Percentiles rank a stretch among this genome's conserved stretches.
Conservation (phyloP, 2,888 invertebrate genomes). For the Drosophila picticornis region DNA sequence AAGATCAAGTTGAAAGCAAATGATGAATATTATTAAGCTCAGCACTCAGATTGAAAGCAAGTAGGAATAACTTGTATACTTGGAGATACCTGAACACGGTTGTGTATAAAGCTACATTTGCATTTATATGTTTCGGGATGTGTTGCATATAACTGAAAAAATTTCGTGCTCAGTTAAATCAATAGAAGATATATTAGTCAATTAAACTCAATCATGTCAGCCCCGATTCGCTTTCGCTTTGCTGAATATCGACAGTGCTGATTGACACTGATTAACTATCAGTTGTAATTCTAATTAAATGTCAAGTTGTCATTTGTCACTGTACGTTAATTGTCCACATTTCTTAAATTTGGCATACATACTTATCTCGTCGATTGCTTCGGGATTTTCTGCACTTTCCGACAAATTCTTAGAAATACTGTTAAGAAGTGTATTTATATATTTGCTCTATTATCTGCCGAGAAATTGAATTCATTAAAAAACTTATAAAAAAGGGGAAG, state of each 20-base stretch:
- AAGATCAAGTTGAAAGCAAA: not conserved
- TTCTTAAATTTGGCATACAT: not conserved
- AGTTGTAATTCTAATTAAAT: conserved; percentile 8
- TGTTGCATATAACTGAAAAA: not conserved
- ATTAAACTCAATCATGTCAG: not conserved
- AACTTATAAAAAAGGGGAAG: not conserved
- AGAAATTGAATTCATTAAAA: not conserved
- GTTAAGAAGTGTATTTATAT: not conserved
- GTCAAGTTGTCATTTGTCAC: conserved; percentile 14
- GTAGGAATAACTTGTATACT: not conserved
- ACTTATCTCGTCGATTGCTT: not conserved
- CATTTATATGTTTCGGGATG: not conserved
- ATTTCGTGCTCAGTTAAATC: not conserved
- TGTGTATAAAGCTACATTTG: not conserved
- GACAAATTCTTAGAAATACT: not conserved
- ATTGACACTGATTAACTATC: conserved; percentile 19
- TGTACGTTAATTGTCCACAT: not conserved
- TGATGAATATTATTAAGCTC: not conserved
- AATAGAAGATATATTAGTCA: not conserved
- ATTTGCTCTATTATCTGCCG: not conserved
- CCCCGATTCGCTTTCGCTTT: not conserved
- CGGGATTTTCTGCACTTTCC: not conserved
- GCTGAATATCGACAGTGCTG: not conserved
- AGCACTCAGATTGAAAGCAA: not conserved
- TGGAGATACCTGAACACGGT: not conserved